Conservation (phyloP, 2,113 vertebrate genomes). For the Thunnus maccoyii region DNA sequence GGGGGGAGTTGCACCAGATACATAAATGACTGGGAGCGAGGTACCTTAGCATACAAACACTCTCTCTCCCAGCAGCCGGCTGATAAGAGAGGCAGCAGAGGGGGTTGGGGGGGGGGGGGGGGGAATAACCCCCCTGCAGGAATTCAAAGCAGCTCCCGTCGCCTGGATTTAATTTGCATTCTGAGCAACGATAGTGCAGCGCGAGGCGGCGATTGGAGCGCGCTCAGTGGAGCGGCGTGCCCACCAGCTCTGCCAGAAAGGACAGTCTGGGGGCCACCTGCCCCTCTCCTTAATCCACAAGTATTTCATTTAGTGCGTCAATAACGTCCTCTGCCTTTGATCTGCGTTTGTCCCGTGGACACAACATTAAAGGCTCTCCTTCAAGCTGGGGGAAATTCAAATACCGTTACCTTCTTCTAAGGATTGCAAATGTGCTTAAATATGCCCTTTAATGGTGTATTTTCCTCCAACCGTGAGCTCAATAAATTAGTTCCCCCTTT, state of each 20-base stretch:
- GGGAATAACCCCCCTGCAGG: constrained; percentile 64
- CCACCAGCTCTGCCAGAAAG: constrained; percentile 71
- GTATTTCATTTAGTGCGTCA: constrained; percentile 71
- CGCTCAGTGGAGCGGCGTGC: constrained; percentile 67
- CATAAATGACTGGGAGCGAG: constrained; percentile 70
- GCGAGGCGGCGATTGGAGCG: constrained; percentile 52
- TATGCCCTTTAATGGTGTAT: constrained; percentile 78
- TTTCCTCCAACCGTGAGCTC: constrained; percentile 62
- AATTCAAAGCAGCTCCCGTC: constrained; percentile 62
- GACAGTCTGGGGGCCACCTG: constrained; percentile 79
- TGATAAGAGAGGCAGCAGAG: constrained; percentile 41
- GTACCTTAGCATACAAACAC: constrained; percentile 74
- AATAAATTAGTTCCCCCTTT: constrained; percentile 69
- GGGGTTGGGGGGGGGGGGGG: not conserved
- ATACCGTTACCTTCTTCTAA: constrained; percentile 78
- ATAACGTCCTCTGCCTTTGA: constrained; percentile 79
- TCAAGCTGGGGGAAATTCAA: constrained; percentile 70
- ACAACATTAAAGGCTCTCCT: constrained; percentile 79
- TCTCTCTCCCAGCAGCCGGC: constrained; percentile 36
- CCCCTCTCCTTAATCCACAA: constrained; percentile 70
- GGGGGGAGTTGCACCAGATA: constrained; percentile 50
- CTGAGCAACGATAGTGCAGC: constrained; percentile 53
- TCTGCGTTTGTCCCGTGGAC: constrained; percentile 79
- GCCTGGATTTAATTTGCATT: constrained; percentile 76
- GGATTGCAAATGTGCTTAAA: constrained; percentile 77